Evolutionary conservation across 1,140 invertebrate species (phyloP).

Genomic region (Drosophila lacertosa): DNA sequence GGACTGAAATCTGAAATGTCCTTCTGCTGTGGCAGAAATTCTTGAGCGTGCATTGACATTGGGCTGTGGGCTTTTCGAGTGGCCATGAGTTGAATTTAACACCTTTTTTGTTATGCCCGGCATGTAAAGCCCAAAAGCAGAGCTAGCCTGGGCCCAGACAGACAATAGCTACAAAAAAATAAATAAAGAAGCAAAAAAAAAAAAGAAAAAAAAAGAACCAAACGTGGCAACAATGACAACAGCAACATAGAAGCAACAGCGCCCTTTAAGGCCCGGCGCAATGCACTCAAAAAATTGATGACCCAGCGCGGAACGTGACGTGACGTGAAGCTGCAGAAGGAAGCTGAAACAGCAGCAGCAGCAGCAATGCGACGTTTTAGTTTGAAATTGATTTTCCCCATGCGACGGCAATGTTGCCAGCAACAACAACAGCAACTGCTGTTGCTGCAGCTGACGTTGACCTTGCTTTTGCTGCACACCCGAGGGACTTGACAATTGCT

Average conservation of each 20-base stretch:
- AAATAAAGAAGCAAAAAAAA: not conserved
- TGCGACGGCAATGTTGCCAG: slow-evolving; percentile 41
- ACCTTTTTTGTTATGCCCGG: slow-evolving; percentile 78
- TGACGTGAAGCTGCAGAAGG: slow-evolving; percentile 49
- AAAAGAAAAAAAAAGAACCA: slow-evolving; percentile 10
- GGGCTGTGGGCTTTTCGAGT: slow-evolving; percentile 55
- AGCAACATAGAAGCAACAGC: slow-evolving; percentile 43
- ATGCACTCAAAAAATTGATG: slow-evolving; percentile 78
- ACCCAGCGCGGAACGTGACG: slow-evolving; percentile 70
- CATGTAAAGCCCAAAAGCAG: slow-evolving; percentile 79
- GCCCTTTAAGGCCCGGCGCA: slow-evolving; percentile 70
- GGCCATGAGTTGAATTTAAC: slow-evolving; percentile 77
- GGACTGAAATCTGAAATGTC: slow-evolving; percentile 61
- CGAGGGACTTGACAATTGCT: slow-evolving; percentile 78
- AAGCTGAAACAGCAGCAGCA: too few species aligned
- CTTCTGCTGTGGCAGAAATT: slow-evolving; percentile 75
- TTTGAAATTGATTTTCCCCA: slow-evolving; percentile 77
- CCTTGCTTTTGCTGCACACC: slow-evolving; percentile 62
- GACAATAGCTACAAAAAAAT: slow-evolving; percentile 60
- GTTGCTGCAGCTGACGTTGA: slow-evolving; percentile 37
- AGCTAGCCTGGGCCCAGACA: slow-evolving; percentile 40
- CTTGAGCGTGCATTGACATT: slow-evolving; percentile 73
- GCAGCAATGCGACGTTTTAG: slow-evolving; percentile 70
- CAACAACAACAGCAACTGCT: slow-evolving; percentile 21
- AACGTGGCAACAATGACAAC: slow-evolving; percentile 60